A percentile compares a stretch with the other conserved stretches of the same genome.
phyloP scores from a whole-genome alignment of 2,888 invertebrate species.

The Acleris literana region DNA sequence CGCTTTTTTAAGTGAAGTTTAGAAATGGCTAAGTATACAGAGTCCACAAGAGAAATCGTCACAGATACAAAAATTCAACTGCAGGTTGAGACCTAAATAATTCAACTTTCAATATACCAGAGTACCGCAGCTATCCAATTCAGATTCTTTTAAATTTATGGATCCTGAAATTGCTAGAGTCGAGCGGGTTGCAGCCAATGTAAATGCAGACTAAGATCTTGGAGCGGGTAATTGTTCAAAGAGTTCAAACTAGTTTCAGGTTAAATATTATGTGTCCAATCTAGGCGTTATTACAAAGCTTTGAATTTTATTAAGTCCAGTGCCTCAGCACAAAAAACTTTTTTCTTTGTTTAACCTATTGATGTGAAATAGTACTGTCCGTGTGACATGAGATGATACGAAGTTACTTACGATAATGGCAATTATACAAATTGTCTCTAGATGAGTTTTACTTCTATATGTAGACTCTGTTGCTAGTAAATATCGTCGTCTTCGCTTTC shows the following conservation, averaged over 20 bases:
- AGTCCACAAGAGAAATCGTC: slow-evolving; percentile 18
- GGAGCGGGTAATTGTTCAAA: slow-evolving; percentile 18
- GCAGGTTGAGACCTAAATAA: neutral
- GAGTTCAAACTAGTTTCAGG: slow-evolving; percentile 24
- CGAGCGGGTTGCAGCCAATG: slow-evolving; percentile 15
- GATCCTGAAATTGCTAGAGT: slow-evolving; percentile 28
- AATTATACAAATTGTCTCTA: too few species aligned
- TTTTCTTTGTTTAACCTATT: too few species aligned
- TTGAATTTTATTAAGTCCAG: too few species aligned
- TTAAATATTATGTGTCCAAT: too few species aligned
- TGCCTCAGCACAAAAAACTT: too few species aligned
- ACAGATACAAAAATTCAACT: neutral
- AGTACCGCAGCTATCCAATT: slow-evolving; percentile 12
- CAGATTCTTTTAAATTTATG: slow-evolving; percentile 28
- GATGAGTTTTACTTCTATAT: too few species aligned
- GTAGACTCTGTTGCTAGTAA: too few species aligned
- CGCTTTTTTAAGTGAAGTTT: too few species aligned
- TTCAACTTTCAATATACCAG: slow-evolving; percentile 19
- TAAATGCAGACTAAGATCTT: slow-evolving; percentile 24
- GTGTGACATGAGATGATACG: too few species aligned
- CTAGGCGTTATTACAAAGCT: too few species aligned
- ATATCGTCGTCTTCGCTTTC: slow-evolving; percentile 15
- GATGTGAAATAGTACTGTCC: too few species aligned
- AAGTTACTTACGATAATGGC: too few species aligned
- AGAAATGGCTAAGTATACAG: slow-evolving; percentile 2